A percentile compares a stretch with the other conserved stretches of the same genome.
phyloP scores from a whole-genome alignment of 2,113 vertebrate genomes.

The Phalacrocorax carbo region DNA sequence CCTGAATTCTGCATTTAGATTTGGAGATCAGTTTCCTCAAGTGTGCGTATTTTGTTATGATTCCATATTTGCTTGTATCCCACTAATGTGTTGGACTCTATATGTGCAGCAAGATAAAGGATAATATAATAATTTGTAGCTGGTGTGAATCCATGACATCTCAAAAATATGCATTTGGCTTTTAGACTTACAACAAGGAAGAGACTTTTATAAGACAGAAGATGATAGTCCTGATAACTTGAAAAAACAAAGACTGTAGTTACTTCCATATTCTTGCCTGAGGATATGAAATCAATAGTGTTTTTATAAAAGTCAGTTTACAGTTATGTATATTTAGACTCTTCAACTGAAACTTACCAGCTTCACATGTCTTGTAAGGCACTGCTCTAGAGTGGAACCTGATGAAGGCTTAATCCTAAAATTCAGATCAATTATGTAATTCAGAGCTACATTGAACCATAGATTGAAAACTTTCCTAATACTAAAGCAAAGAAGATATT shows the following conservation, averaged over 20 bases:
- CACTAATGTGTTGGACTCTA: not conserved
- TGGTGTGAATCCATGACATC: not conserved
- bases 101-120: not conserved
- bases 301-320: constrained; percentile 44
- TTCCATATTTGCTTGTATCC: not conserved
- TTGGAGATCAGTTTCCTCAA: not conserved
- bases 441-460: not conserved
- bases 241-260: constrained; percentile 42
- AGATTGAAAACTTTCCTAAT: not conserved
- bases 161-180: not conserved
- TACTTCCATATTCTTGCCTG: constrained; percentile 36
- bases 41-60: not conserved
- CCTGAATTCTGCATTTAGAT: not conserved
- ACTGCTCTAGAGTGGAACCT: not conserved
- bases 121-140: not conserved
- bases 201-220: constrained; percentile 1
- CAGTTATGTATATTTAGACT: constrained; percentile 25
- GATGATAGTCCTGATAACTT: constrained; percentile 22
- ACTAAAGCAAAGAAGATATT: not conserved
- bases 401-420: not conserved
- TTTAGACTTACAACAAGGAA: not conserved
- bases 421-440: not conserved
- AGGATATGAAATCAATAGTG: constrained; percentile 62
- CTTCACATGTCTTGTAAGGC: constrained; percentile 43
- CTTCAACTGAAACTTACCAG: constrained; percentile 16